A percentile compares a stretch with the other conserved stretches of the same genome.
These are phyloP conservation scores for Odocoileus virginianus DNA, from an alignment of 2,113 vertebrate genomes.

Conservation along the genomic window DNA sequence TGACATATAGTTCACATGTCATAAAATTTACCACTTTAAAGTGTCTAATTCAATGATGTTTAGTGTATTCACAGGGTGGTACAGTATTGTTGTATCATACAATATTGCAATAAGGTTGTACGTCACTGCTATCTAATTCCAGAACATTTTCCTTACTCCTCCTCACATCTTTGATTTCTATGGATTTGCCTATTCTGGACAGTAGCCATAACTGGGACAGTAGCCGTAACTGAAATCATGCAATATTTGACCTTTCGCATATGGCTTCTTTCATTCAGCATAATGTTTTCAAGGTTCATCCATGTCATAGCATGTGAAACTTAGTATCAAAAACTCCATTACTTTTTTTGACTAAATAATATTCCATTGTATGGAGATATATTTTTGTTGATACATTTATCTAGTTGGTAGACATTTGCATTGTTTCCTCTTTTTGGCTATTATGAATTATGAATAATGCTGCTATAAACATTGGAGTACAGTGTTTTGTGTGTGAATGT, in stretches of 20 bases:
- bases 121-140: neutral
- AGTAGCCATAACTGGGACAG: slow-evolving; percentile 8
- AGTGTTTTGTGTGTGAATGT: neutral
- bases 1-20: neutral
- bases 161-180: neutral
- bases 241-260: neutral
- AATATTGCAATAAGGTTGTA: neutral
- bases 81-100: neutral
- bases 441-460: neutral
- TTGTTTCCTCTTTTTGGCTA: neutral
- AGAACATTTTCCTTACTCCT: neutral
- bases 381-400: neutral
- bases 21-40: neutral
- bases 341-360: neutral
- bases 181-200: neutral
- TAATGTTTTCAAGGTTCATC: slow-evolving; percentile 11
- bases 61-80: neutral
- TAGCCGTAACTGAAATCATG: slow-evolving; percentile 3
- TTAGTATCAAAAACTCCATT: neutral
- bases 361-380: neutral
- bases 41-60: neutral
- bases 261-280: neutral
- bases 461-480: neutral
- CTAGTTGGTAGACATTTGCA: neutral
- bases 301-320: neutral